These are phyloP conservation scores for Chymomyza procnemis DNA, from an alignment of 2,888 invertebrate species.

Conservation along the genomic window DNA sequence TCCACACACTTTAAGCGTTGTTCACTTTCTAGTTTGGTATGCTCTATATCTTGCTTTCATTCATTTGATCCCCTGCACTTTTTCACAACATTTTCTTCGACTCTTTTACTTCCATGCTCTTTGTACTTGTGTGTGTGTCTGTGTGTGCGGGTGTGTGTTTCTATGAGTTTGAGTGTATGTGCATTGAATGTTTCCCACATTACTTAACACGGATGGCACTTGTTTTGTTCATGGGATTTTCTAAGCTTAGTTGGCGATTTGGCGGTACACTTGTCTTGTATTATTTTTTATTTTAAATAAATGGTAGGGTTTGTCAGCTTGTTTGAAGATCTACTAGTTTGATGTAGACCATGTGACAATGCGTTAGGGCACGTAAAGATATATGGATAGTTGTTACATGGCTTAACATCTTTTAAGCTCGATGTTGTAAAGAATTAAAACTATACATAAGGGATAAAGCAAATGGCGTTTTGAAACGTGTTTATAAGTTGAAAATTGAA, in stretches of 20 bases:
- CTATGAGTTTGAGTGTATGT: background rate
- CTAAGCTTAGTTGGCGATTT: constrained; percentile 72
- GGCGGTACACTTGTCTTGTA: constrained; percentile 67
- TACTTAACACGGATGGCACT: constrained; percentile 61
- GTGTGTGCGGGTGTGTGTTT: background rate
- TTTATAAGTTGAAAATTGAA: background rate
- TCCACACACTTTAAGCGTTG: constrained; percentile 39
- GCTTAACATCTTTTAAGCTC: background rate
- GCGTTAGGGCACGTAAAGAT: background rate
- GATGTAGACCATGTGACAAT: background rate
- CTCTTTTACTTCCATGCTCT: background rate
- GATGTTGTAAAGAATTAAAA: background rate
- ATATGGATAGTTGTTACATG: background rate
- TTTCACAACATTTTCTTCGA: constrained; percentile 49
- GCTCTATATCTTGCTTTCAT: constrained; percentile 47
- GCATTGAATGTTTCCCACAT: constrained; percentile 50
- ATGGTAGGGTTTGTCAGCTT: constrained; percentile 45
- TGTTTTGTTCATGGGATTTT: constrained; percentile 56
- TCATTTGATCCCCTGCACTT: constrained; percentile 68
- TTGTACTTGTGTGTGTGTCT: background rate
- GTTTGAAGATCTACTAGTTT: background rate
- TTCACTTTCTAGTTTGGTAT: constrained; percentile 32
- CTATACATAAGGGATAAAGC: background rate
- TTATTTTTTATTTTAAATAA: constrained; percentile 68
- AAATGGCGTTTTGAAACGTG: background rate